Evolutionary conservation across 2,113 vertebrate genomes (phyloP), one percentile per base, ranked within the genome.

Genomic region (Saccopteryx leptura): DNA sequence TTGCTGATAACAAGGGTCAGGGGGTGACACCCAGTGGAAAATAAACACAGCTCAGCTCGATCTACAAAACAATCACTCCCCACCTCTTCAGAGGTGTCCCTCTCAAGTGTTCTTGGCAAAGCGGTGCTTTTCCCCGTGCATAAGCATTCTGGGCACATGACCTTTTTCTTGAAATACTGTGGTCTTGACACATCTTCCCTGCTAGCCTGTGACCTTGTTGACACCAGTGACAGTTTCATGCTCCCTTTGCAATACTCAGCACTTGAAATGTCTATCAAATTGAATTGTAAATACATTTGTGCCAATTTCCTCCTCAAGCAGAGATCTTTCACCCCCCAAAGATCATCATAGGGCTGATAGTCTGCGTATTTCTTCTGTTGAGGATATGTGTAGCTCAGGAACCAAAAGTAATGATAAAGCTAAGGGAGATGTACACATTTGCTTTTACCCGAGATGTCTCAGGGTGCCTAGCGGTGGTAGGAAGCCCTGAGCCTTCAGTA

Each of bases 241-340:
- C 60, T 97, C 46, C 72, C 9, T 60, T 65, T 39, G n/a, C 9
- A 91, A 52, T 52, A 79, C 24, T 18, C 52, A 8, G 18, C 5
- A 54, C 52, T 71, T 74, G 39, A 66, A n/a, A 19, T 58, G 11
- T 66, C 46, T 74, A 68, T 82, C 18, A 60, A 58, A n/a, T 1
- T 87, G 65, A 95, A 69, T 80, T 97, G 24, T 48, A 52, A 95
- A 74, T 78, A 61, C 24, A 89, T 58, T n/a, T 1, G 1, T 8
- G 54, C 48, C 18, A 76, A 79, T 52, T 91, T 14, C 28, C 4
- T 33, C 7, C 56, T 94, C 28, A 90, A 83, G n/a, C 15, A 79
- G 61, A 80, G 26, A 91, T 10, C 9, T 92, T 90, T 75, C 54
- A 72, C 79, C 72, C 9, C 2, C 1, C 15, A 74, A 39, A 66